Evolutionary conservation across 2,888 invertebrate species (phyloP), one percentile per base, ranked within the genome.

Genomic region (Amblyteles armatorius): DNA sequence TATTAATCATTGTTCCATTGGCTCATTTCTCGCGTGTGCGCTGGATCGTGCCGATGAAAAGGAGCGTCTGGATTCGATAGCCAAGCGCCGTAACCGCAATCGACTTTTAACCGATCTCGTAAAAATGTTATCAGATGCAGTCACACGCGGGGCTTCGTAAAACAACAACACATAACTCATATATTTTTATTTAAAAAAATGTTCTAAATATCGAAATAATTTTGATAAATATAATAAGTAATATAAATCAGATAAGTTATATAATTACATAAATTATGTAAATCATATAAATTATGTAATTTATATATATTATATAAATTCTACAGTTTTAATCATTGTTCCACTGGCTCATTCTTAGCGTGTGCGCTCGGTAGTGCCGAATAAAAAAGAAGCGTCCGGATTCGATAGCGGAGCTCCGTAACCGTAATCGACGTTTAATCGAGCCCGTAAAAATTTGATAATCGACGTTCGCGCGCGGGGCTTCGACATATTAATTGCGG

Each of bases 381-480:
- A 4, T 7, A 55, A 26, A 26, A 26, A 22, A 57, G 57, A 57
- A 26, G 13, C 26, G 9, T 11, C 57, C 11, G 11, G 0, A 57
- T 26, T 13, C 40, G 22, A 11, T 26, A 57, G 6, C 26, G 22
- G 57, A 57, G 22, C 4, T 4, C 26, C 22, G 57, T 57, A 57
- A 22, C 0, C 44, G 78, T 50, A 73, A 68, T 40, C 44, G 57
- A 57, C 7, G 22, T 11, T 22, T 29, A 4, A 57, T 60, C 50
- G 67, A 80, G 83, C 63, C 73, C 78, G 81, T 81, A 60, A 81
- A 73, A 84, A 78, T 79, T 73, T 52, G 77, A 60, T 81, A 73
- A 63, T n/a, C 79, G 71, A 13, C 57, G 22, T 13, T 22, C 57
- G 9, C 57, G 9, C 22, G 22, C 26, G 57, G 26, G 22, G 26